Conservation (phyloP, 53 echinoderm and acorn worm genomes). For the Arbacia lixula region DNA sequence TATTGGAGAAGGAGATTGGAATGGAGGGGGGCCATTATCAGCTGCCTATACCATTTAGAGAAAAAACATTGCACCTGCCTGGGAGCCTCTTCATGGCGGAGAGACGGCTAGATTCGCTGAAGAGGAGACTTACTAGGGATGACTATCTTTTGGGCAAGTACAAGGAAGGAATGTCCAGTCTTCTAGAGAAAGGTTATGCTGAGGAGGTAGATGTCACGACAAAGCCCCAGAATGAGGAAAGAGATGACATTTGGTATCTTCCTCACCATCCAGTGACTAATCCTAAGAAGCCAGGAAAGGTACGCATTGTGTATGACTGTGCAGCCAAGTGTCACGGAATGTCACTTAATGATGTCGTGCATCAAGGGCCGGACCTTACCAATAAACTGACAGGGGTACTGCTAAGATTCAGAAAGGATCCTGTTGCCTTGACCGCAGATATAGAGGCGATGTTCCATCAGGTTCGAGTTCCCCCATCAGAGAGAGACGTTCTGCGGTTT, state of each 20-base stretch:
- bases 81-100: constrained; percentile 3
- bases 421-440: constrained; percentile 40
- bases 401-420: constrained; percentile 25
- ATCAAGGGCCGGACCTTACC: constrained; percentile 58
- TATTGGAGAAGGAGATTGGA: constrained; percentile 4
- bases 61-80: not conserved
- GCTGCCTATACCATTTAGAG: constrained; percentile 22
- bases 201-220: not conserved
- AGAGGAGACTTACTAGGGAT: constrained; percentile 21
- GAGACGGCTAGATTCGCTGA: constrained; percentile 19
- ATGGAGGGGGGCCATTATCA: too few relatives aligned
- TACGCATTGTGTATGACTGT: constrained; percentile 16
- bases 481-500: constrained; percentile 58
- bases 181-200: constrained; percentile 10
- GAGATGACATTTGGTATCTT: constrained; percentile 16
- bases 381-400: constrained; percentile 50
- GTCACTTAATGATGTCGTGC: constrained; percentile 13
- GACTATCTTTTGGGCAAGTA: constrained; percentile 26
- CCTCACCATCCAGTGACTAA: too few relatives aligned
- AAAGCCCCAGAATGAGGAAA: not conserved
- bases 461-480: constrained; percentile 58
- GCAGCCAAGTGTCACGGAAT: not conserved
- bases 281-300: constrained; percentile 15
- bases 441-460: constrained; percentile 74
- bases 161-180: constrained; percentile 27